Base-by-base conservation (phyloP, 1,140 invertebrate genomes). In the Zaprionus tsacasi region DNA sequence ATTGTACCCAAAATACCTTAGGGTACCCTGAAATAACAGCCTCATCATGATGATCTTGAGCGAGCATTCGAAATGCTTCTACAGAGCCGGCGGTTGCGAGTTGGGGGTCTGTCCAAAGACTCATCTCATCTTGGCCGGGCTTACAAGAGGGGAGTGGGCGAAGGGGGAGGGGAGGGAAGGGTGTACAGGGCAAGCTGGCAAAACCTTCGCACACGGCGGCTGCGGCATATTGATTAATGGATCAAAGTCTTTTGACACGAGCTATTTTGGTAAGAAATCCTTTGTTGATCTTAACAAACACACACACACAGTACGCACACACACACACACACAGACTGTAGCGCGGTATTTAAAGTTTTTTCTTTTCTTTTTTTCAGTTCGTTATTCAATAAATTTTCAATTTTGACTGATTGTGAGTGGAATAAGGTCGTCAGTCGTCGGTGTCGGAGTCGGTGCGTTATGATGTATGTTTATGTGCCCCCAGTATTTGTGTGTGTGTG, bases 161-260 rank as follows among this genome's bases (percentile, higher is more conserved):
- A n/a, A 11, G 33, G 11, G 6, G 2, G 1, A 30, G 27, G 7
- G 1, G 17, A 27, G n/a, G 40, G 13, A 25, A 21, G 21, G 21
- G n/a, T n/a, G n/a, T 38, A n/a, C 36, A 45, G 15, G 56, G 64
- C 35, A 68, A 68, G n/a, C 65, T 73, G 71, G 71, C 71, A 71
- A 87, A 88, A 87, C 82, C 82, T 87, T 82, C 69, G 81, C 70
- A 73, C 65, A 70, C 71, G 64, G 70, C 73, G 85, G 70, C 77
- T 63, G 85, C 86, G 86, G 79, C 87, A 83, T 91, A 89, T 92
- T 92, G 91, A 92, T 92, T 92, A 92, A 92, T 92, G 91, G 91
- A 92, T 92, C 91, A 92, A 92, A 91, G 91, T 91, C 91, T 92
- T 92, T 92, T 92, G 91, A 92, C 91, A 92, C 91, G 91, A 92